phyloP scores from a whole-genome alignment of 2,888 invertebrate species.

The Diaphora mendica region DNA sequence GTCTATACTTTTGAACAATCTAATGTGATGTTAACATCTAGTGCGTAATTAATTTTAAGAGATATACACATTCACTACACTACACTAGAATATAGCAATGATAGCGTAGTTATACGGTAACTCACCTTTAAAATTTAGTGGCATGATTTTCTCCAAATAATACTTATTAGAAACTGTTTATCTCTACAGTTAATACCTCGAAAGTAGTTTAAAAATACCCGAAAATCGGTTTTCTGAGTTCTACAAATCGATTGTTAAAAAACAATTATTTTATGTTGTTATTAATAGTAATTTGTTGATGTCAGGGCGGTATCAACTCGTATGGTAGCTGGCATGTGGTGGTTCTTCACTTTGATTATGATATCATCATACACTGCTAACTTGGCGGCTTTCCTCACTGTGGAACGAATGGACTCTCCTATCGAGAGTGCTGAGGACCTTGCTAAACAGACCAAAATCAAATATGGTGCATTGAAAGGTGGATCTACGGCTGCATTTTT shows the following conservation, averaged over 20 bases:
- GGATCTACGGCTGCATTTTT: conserved; percentile 98
- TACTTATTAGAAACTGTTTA: not conserved
- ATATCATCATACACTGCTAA: conserved; percentile 98
- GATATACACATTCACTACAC: conserved; percentile 28
- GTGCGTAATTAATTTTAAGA: conserved; percentile 29
- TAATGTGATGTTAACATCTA: conserved; percentile 54
- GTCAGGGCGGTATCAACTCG: conserved; percentile 94
- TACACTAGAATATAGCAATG: conserved; percentile 8
- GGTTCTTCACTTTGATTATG: conserved; percentile 98
- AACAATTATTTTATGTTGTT: conserved; percentile 14
- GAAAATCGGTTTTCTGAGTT: not conserved
- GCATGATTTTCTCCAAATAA: not conserved
- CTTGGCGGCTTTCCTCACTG: conserved; percentile 96
- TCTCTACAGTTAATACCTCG: not conserved
- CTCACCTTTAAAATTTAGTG: not conserved
- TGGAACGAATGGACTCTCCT: conserved; percentile 96
- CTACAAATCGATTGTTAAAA: not conserved
- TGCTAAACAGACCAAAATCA: conserved; percentile 98
- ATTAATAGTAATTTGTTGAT: conserved; percentile 33
- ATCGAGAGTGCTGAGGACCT: conserved; percentile 98
- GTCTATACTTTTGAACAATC: not conserved
- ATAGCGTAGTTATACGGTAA: conserved; percentile 3
- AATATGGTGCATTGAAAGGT: conserved; percentile 97
- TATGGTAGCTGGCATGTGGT: conserved; percentile 97
- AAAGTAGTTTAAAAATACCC: not conserved